These are phyloP conservation scores for Bruchidius siliquastri DNA, from an alignment of 2,888 invertebrate species.

Conservation along the genomic window DNA sequence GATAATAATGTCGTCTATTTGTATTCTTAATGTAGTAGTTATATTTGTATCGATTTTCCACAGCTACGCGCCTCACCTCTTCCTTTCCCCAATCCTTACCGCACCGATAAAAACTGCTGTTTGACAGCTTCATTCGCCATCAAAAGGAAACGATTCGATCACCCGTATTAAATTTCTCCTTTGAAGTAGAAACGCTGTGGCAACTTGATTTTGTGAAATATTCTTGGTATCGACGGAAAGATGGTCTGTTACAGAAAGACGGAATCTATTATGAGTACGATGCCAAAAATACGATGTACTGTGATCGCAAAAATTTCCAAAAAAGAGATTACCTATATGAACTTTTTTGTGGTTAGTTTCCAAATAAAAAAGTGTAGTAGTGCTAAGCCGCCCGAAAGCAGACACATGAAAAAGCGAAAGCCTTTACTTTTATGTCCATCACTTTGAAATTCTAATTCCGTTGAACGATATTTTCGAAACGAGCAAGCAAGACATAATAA, in stretches of 20 bases:
- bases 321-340: too few relatives aligned
- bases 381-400: too few relatives aligned
- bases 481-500: too few relatives aligned
- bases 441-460: too few relatives aligned
- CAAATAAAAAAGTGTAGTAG: too few relatives aligned
- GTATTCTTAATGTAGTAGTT: not conserved
- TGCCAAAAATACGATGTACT: too few relatives aligned
- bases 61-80: not conserved
- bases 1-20: not conserved
- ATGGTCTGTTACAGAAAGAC: not conserved
- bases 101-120: not conserved
- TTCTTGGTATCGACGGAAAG: not conserved
- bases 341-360: too few relatives aligned
- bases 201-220: not conserved
- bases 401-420: too few relatives aligned
- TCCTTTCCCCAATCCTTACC: not conserved
- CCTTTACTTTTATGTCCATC: too few relatives aligned
- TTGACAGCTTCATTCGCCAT: not conserved
- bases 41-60: not conserved
- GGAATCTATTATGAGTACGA: too few relatives aligned
- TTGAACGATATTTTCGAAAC: too few relatives aligned
- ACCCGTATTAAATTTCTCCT: not conserved
- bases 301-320: too few relatives aligned
- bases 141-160: not conserved
- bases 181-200: not conserved